Evolutionary conservation across 2,888 invertebrate species (phyloP), one percentile per base, ranked within the genome.

Genomic region (Palloptera scutellata): DNA sequence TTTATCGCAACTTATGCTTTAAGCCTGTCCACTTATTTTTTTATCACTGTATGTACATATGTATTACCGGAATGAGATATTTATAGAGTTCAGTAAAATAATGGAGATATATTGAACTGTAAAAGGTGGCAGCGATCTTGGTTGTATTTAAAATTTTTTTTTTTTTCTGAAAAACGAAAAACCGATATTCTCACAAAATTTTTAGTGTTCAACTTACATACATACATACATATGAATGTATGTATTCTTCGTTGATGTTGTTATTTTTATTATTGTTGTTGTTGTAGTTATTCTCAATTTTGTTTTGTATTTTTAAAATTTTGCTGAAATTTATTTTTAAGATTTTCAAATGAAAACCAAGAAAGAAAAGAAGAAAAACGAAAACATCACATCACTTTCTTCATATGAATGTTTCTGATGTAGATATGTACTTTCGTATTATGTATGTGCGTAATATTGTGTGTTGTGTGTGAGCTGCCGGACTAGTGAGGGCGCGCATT

Each of bases 261-360:
- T 43, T 62, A 9, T 59, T 55, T 59, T 58, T 61, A 20, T 6
- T 62, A 59, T 62, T 57, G 20, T 30, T 55, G 41, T 15, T 11
- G 48, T 48, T 30, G 48, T 48, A n/a, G 48, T 64, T 65, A 13
- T 62, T 42, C 42, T 60, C 13, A 58, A 55, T 61, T 30, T 67
- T 66, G 52, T 66, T 55, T 19, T 65, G 19, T 64, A 65, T 71
- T 61, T 71, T 58, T 70, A 63, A 64, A 72, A 68, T 71, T 72
- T 67, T 68, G 84, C 77, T 84, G 66, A 76, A 87, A 87, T 87
- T 86, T 87, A 87, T 71, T 82, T 87, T 78, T 74, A 75, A 74
- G 75, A 70, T 64, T 55, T 63, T 43, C 43, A 12, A n/a, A 41
- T 6, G 45, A 54, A 66, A 12, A 20, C 30, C 12, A 40, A 40